Conservation (phyloP, 2,888 invertebrate genomes). For the Leucophora obtusa region DNA sequence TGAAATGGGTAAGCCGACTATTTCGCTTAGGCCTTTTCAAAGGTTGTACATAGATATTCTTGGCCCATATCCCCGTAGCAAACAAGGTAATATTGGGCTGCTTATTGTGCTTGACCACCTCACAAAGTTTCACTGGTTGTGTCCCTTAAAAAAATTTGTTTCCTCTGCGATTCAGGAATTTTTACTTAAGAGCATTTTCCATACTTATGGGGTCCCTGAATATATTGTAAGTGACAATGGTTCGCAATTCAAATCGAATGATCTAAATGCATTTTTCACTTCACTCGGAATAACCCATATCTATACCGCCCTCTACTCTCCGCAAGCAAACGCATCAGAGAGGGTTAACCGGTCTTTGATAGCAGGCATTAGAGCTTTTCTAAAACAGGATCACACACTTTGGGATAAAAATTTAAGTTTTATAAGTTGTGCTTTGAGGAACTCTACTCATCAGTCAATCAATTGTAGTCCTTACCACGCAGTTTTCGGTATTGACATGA, state of each 20-base stretch:
- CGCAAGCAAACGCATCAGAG: background rate
- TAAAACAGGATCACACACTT: too few relatives aligned
- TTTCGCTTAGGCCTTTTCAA: conserved; percentile 13
- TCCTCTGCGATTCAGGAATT: background rate
- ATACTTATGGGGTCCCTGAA: conserved; percentile 4
- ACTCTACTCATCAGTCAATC: too few relatives aligned
- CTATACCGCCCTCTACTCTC: background rate
- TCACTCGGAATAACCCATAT: background rate
- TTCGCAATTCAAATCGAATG: background rate
- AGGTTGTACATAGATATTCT: conserved; percentile 13
- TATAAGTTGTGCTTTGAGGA: too few relatives aligned
- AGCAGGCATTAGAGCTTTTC: too few relatives aligned
- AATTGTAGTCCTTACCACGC: too few relatives aligned
- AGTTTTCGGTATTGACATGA: too few relatives aligned
- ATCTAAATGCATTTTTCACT: background rate
- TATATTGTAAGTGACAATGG: background rate
- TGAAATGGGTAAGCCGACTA: background rate
- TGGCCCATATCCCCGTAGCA: conserved; percentile 20
- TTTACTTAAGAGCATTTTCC: background rate
- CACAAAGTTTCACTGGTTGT: conserved; percentile 29
- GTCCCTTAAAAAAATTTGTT: conserved; percentile 8
- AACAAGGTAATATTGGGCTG: conserved; percentile 1
- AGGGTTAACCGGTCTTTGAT: too few relatives aligned
- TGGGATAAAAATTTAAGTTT: too few relatives aligned
- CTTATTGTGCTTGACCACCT: conserved; percentile 22